phyloP scores from a whole-genome alignment of 2,113 vertebrate species.

The Vidua macroura region DNA sequence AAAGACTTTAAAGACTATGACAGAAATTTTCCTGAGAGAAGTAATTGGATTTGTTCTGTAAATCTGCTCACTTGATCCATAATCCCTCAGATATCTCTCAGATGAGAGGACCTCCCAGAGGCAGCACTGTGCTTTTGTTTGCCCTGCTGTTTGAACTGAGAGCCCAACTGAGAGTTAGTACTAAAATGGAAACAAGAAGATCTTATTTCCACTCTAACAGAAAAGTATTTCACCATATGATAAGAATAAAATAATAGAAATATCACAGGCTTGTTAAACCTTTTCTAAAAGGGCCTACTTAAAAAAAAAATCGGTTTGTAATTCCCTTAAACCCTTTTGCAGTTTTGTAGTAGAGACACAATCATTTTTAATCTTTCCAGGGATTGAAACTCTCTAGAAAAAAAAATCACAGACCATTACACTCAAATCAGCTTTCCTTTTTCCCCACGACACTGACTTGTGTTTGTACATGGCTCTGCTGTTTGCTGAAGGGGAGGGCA shows the following conservation, averaged over 20 bases:
- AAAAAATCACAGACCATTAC: not conserved
- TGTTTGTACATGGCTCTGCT: not conserved
- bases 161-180: not conserved
- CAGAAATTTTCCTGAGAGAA: not conserved
- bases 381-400: not conserved
- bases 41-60: not conserved
- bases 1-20: not conserved
- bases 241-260: constrained; percentile 23
- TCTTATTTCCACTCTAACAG: not conserved
- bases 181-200: not conserved
- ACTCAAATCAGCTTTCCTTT: not conserved
- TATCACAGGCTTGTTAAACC: not conserved
- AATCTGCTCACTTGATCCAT: not conserved
- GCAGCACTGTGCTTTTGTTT: not conserved
- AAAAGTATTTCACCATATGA: not conserved
- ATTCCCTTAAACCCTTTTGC: not conserved
- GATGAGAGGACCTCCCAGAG: not conserved
- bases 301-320: not conserved
- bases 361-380: not conserved
- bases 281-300: not conserved
- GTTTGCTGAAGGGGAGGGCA: not conserved
- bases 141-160: not conserved
- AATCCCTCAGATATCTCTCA: not conserved
- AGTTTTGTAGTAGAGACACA: not conserved
- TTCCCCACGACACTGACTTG: not conserved